Evolutionary conservation across 1,140 invertebrate genomes (phyloP), one percentile per base, ranked within the genome.

Genomic region (Drosophila ficusphila): DNA sequence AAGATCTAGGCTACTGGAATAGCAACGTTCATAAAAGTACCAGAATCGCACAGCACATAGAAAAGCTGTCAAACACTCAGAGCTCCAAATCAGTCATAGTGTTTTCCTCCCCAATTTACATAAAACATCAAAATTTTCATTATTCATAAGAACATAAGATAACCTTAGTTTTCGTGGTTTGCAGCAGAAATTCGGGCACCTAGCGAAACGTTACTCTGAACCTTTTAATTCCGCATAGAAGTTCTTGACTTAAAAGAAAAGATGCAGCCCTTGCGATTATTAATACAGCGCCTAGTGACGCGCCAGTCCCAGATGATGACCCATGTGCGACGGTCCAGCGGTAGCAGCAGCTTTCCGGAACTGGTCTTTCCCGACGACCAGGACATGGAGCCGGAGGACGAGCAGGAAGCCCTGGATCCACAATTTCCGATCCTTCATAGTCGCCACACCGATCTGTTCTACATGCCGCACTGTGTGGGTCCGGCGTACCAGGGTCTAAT

Each of bases 381-480:
- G 48, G 73, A 82, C 14, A n/a, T 60, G 4, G 76, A 79, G 4
- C 11, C 33, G 3, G 58, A 70, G 0, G 54, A 79, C 6, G 33
- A 67, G 2, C 2, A 27, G 4, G 8, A n/a, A 3, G 2, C 3
- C 0, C 11, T 33, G 4, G 16, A 68, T 39, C 33, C 44, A 0
- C 1, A 44, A 2, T 68, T 33, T 25, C 53, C 81, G 0, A 73
- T 79, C 18, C 29, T 85, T 19, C 36, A 54, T 1, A 64, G 65
- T 58, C 53, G 44, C 0, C 34, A 41, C 8, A 58, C 57, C 0
- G 42, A 88, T 42, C 16, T 75, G 0, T 82, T 86, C 2, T 81
- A 77, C 57, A 75, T 88, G 77, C 68, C 82, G 4, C 38, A 64
- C 8, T 48, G 9, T 2, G 61, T 86, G 4, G 77, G 82, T 3